Base-by-base conservation (phyloP, 2,113 vertebrate genomes). In the Mustela lutreola region DNA sequence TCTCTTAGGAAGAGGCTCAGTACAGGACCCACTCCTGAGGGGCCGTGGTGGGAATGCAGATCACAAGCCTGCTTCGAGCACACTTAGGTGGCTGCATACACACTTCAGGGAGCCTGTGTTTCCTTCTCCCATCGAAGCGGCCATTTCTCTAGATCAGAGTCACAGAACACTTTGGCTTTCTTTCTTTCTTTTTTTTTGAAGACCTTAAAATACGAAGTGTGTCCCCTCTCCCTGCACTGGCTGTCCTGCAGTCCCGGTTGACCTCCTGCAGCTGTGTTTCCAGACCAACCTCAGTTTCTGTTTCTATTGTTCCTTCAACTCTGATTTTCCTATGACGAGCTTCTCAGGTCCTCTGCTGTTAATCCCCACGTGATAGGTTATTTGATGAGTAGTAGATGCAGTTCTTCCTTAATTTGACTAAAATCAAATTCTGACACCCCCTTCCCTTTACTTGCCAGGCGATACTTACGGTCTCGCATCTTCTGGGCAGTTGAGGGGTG, bases 301-400 rank as follows among this genome's bases (percentile, higher is more conserved):
- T 81, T 81, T 81, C 39, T 36, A 6, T 56, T 11, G 11, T 85
- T 81, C 50, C 63, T 79, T 70, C 58, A 83, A 86, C 45, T 62
- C 78, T 0, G 3, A 42, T 92, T 24, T 79, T 67, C 89, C 78
- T 65, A 11, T 31, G 31, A 90, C 48, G 21, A 67, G 58, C 73
- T 96, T 93, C 91, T 79, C 67, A 70, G 75, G 73, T 53, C 79
- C 87, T 89, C 67, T 22, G 0, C 36, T 21, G 50, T 87, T 48
- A 90, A 92, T 15, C 92, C 86, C 36, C 39, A 63, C 86, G 22
- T 65, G 67, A 11, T 45, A 80, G 42, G 9, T 50, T 45, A 78
- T 93, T 96, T 90, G 96, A 92, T 97, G 76, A 83, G 86, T 48
- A 90, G 95, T 48, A 90, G 95, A 76, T 71, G 67, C 89, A 70